Percentiles rank a stretch among this genome's conserved stretches.
phyloP scores from a whole-genome alignment of 2,888 invertebrate genomes.

The Hipparchia semele region DNA sequence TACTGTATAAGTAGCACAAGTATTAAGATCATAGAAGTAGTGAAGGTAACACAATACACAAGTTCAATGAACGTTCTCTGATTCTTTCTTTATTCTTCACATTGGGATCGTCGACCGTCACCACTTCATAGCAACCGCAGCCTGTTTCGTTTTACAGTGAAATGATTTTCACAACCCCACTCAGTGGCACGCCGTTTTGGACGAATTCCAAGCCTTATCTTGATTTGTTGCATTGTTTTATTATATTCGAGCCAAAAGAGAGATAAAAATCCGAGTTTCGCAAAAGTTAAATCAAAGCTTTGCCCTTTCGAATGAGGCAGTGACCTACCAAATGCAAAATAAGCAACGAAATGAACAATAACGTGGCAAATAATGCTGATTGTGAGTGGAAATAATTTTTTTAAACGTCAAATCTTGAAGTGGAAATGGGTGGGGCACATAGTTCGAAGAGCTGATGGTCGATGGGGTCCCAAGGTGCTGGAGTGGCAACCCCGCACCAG shows the following conservation, averaged over 20 bases:
- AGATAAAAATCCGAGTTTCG: not conserved
- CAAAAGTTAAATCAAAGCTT: not conserved
- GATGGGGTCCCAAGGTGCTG: too few relatives aligned
- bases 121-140: not conserved
- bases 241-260: constrained; percentile 1
- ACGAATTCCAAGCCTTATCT: constrained; percentile 15
- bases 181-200: constrained; percentile 7
- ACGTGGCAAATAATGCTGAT: too few relatives aligned
- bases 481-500: too few relatives aligned
- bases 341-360: too few relatives aligned
- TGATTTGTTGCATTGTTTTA: constrained; percentile 17
- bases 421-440: too few relatives aligned
- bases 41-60: too few relatives aligned
- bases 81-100: not conserved
- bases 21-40: too few relatives aligned
- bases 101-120: not conserved
- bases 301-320: not conserved
- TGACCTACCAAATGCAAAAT: not conserved
- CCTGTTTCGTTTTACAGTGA: not conserved
- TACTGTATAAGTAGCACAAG: too few relatives aligned
- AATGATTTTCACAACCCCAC: not conserved
- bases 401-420: too few relatives aligned
- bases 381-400: too few relatives aligned
- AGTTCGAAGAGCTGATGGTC: too few relatives aligned
- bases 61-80: not conserved